These are phyloP conservation scores for Xenentodon cancila DNA, from an alignment of 2,797 vertebrate genomes.

Conservation along the genomic window DNA sequence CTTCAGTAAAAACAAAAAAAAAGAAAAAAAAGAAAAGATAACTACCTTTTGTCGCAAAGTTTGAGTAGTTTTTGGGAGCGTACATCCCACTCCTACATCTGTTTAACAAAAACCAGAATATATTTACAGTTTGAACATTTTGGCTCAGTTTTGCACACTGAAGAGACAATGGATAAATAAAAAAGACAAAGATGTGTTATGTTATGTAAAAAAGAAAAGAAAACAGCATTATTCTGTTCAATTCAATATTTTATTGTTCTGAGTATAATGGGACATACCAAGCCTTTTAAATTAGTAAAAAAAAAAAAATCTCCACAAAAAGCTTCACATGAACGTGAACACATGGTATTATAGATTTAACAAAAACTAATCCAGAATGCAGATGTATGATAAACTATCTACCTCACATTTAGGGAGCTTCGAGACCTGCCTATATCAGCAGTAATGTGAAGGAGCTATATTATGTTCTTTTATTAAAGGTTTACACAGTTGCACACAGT, in stretches of 20 bases:
- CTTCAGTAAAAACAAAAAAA: slow-evolving; percentile 25
- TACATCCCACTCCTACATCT: slow-evolving; percentile 46
- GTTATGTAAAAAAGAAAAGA: not conserved
- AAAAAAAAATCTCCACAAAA: too few relatives aligned
- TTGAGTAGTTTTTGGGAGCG: slow-evolving; percentile 13
- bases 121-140: slow-evolving; percentile 18
- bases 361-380: not conserved
- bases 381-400: not conserved
- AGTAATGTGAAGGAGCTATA: too few relatives aligned
- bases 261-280: too few relatives aligned
- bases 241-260: not conserved
- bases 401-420: too few relatives aligned
- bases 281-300: too few relatives aligned
- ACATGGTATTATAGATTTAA: not conserved
- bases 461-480: too few relatives aligned
- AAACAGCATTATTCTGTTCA: not conserved
- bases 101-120: slow-evolving; percentile 22
- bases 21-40: slow-evolving; percentile 11
- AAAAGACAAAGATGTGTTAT: slow-evolving; percentile 2
- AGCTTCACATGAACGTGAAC: too few relatives aligned
- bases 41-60: slow-evolving; percentile 22
- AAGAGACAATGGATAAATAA: slow-evolving; percentile 4
- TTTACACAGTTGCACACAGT: too few relatives aligned
- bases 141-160: not conserved
- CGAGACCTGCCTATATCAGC: too few relatives aligned